Percentiles rank a stretch among this genome's conserved stretches.
Conservation (phyloP, 2,888 invertebrate genomes). For the Melolontha melolontha region DNA sequence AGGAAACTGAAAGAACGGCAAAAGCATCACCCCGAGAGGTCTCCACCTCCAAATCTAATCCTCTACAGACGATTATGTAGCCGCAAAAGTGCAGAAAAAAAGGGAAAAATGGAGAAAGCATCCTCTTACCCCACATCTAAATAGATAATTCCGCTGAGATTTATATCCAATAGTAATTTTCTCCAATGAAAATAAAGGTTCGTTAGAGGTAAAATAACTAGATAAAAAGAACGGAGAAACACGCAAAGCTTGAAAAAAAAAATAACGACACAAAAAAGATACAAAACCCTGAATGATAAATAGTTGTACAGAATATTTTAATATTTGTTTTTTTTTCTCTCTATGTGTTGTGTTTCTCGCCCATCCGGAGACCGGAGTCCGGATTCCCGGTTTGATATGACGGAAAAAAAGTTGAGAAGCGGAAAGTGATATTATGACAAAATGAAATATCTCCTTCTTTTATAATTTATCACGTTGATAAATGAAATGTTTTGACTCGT, state of each 20-base stretch:
- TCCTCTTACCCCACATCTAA: slow-evolving; percentile 21
- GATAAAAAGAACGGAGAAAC: slow-evolving; percentile 5
- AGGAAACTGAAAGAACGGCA: slow-evolving; percentile 3
- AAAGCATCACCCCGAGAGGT: slow-evolving; percentile 13
- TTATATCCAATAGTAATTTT: slow-evolving; percentile 28
- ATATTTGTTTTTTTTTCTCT: no score
- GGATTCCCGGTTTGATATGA: slow-evolving; percentile 12
- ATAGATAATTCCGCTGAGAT: slow-evolving; percentile 30
- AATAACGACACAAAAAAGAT: background rate
- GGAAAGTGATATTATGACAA: slow-evolving; percentile 27
- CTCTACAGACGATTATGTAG: slow-evolving; percentile 25
- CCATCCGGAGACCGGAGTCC: background rate
- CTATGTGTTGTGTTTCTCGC: no score
- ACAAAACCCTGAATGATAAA: no score
- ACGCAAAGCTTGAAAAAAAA: slow-evolving; percentile 5
- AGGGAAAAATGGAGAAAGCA: slow-evolving; percentile 9
- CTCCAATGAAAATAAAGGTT: slow-evolving; percentile 28
- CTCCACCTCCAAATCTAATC: slow-evolving; percentile 23
- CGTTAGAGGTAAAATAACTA: slow-evolving; percentile 19
- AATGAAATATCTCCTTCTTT: slow-evolving; percentile 25
- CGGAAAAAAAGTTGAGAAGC: slow-evolving; percentile 13
- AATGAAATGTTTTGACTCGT: slow-evolving; percentile 24
- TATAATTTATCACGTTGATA: slow-evolving; percentile 25
- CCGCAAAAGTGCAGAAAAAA: slow-evolving; percentile 19
- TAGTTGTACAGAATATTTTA: no score